Conservation (phyloP, 2,888 invertebrate species). For the Dromius quadrimaculatus region DNA sequence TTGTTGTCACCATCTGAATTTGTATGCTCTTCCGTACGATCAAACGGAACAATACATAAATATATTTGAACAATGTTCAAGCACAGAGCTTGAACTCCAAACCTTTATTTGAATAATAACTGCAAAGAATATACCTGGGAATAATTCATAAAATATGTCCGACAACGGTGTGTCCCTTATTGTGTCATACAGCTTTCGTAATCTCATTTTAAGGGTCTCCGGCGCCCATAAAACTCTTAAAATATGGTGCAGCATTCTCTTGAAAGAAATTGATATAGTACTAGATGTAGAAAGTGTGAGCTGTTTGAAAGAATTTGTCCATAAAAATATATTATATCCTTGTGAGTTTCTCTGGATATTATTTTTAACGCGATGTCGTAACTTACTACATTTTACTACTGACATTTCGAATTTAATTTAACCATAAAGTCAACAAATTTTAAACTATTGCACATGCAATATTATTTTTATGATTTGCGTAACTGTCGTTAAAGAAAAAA, state of each 20-base stretch:
- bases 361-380: conserved; percentile 24
- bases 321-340: conserved; percentile 45
- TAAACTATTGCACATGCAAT: conserved; percentile 35
- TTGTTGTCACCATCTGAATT: too few species aligned
- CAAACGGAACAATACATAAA: too few species aligned
- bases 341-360: conserved; percentile 41
- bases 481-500: conserved; percentile 21
- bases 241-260: conserved; percentile 39
- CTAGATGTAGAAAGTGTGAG: conserved; percentile 37
- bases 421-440: conserved; percentile 41
- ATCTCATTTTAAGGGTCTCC: conserved; percentile 27
- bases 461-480: conserved; percentile 37
- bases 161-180: too few species aligned
- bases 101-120: too few species aligned
- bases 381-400: conserved; percentile 31
- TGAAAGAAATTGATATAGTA: conserved; percentile 35
- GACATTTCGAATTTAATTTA: conserved; percentile 46
- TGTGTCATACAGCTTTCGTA: conserved; percentile 3
- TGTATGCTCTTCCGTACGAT: too few species aligned
- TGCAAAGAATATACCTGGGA: too few species aligned
- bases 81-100: too few species aligned
- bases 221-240: conserved; percentile 35
- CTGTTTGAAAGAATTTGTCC: conserved; percentile 39
- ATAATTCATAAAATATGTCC: too few species aligned
- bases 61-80: too few species aligned